phyloP scores from a whole-genome alignment of 2,888 invertebrate genomes.

The Biston stratarius region DNA sequence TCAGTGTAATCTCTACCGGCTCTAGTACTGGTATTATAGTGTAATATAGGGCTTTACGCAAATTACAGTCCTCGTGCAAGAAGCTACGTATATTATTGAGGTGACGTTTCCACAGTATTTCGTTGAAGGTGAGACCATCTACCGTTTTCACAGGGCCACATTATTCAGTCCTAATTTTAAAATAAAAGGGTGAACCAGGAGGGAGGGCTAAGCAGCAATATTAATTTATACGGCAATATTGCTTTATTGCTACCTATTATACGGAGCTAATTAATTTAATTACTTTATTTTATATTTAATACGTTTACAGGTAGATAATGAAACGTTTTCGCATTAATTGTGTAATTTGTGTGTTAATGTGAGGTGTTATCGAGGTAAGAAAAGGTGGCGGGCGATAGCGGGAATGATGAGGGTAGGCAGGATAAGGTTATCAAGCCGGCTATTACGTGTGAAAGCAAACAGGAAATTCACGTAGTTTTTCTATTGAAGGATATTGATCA shows the following conservation, averaged over 20 bases:
- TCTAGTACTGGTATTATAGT: not conserved
- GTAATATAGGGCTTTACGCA: not conserved
- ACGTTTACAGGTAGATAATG: conserved; percentile 36
- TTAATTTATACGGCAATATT: conserved; percentile 45
- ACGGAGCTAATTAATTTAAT: conserved; percentile 41
- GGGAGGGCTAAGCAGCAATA: conserved; percentile 42
- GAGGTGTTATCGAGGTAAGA: conserved; percentile 15
- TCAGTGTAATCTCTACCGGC: not conserved
- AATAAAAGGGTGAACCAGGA: conserved; percentile 34
- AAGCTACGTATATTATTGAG: conserved; percentile 11
- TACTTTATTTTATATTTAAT: conserved; percentile 45
- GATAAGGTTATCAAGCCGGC: conserved; percentile 16
- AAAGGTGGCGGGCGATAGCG: conserved; percentile 7
- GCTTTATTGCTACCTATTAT: conserved; percentile 39
- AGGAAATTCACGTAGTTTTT: conserved; percentile 10
- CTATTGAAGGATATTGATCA: not conserved
- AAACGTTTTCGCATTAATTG: conserved; percentile 34
- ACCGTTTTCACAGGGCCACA: not conserved
- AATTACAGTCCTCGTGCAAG: conserved; percentile 18
- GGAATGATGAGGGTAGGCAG: conserved; percentile 7
- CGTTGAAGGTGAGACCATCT: not conserved
- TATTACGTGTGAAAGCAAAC: conserved; percentile 4
- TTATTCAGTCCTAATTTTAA: conserved; percentile 20
- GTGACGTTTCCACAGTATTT: conserved; percentile 1
- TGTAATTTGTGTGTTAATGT: conserved; percentile 22